Base-by-base conservation (phyloP, 2,888 invertebrate species). In the Hololepta plana region DNA sequence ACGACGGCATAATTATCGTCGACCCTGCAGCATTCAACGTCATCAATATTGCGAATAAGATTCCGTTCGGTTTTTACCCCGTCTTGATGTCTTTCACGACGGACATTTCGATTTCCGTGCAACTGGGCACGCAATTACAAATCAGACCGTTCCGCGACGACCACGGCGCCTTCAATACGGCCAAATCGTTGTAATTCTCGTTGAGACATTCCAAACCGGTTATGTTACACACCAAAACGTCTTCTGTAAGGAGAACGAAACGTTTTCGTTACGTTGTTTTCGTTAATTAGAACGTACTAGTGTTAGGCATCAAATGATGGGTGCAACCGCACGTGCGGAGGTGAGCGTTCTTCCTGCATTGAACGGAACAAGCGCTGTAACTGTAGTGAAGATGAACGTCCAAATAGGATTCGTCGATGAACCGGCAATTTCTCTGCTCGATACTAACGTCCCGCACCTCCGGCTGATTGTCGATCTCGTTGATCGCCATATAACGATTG, bases 351-450 rank as follows among this genome's bases (percentile, higher is more conserved):
- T 72, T 72, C 23, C 76, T 60, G 37, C 76, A 77, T 29, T 72
- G 67, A 1, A 76, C 68, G 1, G 66, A 65, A 41, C 80, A 81
- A 1, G 74, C 69, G 40, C 72, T 74, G 44, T 71, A 75, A 22
- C 76, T 77, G 44, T 80, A 80, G 31, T 60, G 56, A 0, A 62
- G 59, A 45, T 73, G 73, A 1, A 74, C 57, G 13, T 65, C 59
- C 6, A 65, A 53, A 24, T 61, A 50, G 27, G 70, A 71, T 49
- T 81, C 81, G 30, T 69, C 55, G 22, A 62, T 56, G 44, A 75
- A 80, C 6, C 71, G 67, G 41, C 81, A 81, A 23, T 70, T 68
- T 5, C 81, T 61, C 44, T 76, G 73, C 5, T 59, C 45, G 0
- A 69, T 53, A 4, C 64, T 62, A 1, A 74, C 68, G 24, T 64